phyloP scores from a whole-genome alignment of 2,113 vertebrate species.

The Benthochromis sp. region DNA sequence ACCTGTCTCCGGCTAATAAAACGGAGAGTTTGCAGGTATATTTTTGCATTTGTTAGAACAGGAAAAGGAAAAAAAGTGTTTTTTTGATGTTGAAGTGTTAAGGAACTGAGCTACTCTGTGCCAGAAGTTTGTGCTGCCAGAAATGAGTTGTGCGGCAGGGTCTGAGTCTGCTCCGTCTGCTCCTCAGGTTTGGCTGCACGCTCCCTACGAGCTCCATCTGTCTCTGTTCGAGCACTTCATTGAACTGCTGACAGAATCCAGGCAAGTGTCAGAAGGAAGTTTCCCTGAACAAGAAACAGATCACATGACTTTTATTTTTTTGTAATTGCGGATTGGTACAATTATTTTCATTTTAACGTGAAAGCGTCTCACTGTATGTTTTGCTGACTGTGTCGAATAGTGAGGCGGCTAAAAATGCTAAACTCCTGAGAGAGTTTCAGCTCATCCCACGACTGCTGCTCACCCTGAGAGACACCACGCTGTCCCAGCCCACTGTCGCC shows the following conservation, averaged over 20 bases:
- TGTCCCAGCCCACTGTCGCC: constrained; percentile 89
- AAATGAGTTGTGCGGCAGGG: neutral
- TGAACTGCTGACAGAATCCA: constrained; percentile 96
- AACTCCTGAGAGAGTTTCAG: constrained; percentile 92
- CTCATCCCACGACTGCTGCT: constrained; percentile 89
- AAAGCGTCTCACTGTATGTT: neutral
- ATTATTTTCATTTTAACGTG: neutral
- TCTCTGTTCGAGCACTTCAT: constrained; percentile 98
- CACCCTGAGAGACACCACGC: constrained; percentile 86
- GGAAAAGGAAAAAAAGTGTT: neutral
- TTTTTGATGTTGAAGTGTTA: neutral
- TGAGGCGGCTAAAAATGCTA: constrained; percentile 92
- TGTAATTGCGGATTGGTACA: neutral
- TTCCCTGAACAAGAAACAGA: neutral
- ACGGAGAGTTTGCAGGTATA: neutral
- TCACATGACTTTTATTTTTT: accelerated
- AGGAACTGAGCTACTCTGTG: neutral
- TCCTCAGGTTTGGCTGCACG: constrained; percentile 95
- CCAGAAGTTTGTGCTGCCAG: neutral
- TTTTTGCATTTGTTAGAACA: neutral
- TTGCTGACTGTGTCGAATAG: constrained; percentile 47
- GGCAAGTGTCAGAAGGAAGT: constrained; percentile 63
- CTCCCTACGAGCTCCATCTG: constrained; percentile 95
- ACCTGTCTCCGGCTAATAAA: neutral
- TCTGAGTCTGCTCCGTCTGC: constrained; percentile 16